phyloP scores from a whole-genome alignment of 2,888 invertebrate genomes.

The Toxonevra muliebris region DNA sequence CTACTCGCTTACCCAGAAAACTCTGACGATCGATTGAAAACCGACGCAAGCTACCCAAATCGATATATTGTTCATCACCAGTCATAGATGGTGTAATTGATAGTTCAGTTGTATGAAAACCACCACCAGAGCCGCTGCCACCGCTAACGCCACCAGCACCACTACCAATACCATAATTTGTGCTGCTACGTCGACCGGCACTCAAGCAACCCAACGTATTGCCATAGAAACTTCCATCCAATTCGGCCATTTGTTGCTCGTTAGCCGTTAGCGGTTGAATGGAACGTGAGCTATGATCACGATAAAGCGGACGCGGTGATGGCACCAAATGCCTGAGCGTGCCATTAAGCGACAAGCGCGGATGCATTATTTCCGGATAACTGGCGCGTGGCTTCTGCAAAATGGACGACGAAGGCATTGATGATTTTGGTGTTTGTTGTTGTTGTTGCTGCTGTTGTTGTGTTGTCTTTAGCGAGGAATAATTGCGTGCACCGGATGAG shows the following conservation, averaged over 20 bases:
- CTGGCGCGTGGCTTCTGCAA: slow-evolving; percentile 54
- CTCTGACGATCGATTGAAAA: slow-evolving; percentile 64
- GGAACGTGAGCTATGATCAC: slow-evolving; percentile 61
- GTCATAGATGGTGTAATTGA: slow-evolving; percentile 61
- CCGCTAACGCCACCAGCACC: slow-evolving; percentile 39
- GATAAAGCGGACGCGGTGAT: slow-evolving; percentile 59
- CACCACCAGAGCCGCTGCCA: slow-evolving; percentile 42
- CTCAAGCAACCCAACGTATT: slow-evolving; percentile 43
- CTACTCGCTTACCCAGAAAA: slow-evolving; percentile 60
- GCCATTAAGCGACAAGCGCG: slow-evolving; percentile 62
- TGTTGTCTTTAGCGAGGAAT: slow-evolving; percentile 28
- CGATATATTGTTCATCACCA: slow-evolving; percentile 61
- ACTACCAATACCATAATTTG: slow-evolving; percentile 37
- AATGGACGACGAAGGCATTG: slow-evolving; percentile 29
- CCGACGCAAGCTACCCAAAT: slow-evolving; percentile 62
- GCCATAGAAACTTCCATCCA: slow-evolving; percentile 57
- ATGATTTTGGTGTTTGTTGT: slow-evolving; percentile 29
- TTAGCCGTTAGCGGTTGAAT: slow-evolving; percentile 60
- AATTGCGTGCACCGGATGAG: slow-evolving; percentile 29
- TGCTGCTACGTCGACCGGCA: slow-evolving; percentile 30
- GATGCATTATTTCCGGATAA: slow-evolving; percentile 62
- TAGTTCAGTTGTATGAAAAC: slow-evolving; percentile 61
- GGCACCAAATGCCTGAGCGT: slow-evolving; percentile 61
- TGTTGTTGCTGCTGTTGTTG: slow-evolving; percentile 34
- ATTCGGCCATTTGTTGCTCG: slow-evolving; percentile 60